Percentiles rank a stretch among this genome's conserved stretches.
These are phyloP conservation scores for Trissolcus basalis DNA, from an alignment of 1,140 invertebrate species.

Conservation along the genomic window DNA sequence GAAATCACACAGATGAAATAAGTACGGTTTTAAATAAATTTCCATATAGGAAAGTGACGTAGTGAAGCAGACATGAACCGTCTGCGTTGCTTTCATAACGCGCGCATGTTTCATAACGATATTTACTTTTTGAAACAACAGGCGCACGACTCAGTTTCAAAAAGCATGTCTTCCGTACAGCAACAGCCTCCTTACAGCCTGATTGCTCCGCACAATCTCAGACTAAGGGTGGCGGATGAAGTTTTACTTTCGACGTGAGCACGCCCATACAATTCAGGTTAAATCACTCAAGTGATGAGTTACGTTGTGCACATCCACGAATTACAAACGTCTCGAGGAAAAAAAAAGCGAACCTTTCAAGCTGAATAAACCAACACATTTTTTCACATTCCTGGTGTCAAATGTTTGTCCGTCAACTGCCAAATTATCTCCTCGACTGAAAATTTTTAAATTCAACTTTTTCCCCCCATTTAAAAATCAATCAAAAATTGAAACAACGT, in stretches of 20 bases:
- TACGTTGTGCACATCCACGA: conserved; percentile 17
- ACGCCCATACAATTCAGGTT: conserved; percentile 45
- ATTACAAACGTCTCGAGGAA: conserved; percentile 1
- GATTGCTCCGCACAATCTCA: conserved; percentile 28
- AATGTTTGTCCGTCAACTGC: too few species aligned
- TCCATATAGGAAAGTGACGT: background rate
- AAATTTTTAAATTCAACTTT: too few species aligned
- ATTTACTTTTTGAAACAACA: conserved; percentile 19
- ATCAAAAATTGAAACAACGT: too few species aligned
- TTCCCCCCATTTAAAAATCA: too few species aligned
- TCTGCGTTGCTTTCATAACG: conserved; percentile 12
- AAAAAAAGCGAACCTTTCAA: conserved; percentile 4
- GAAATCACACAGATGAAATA: too few species aligned
- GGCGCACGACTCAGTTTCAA: conserved; percentile 25
- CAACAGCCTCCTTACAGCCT: conserved; percentile 23
- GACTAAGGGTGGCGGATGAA: conserved; percentile 38
- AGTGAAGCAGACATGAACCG: conserved; percentile 1
- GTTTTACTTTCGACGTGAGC: conserved; percentile 45
- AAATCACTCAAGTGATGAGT: conserved; percentile 31
- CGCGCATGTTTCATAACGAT: conserved; percentile 13
- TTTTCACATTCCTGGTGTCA: too few species aligned
- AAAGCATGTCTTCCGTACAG: conserved; percentile 19
- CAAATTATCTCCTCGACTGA: too few species aligned
- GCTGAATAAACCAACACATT: too few species aligned
- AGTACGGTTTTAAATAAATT: background rate